phyloP scores from a whole-genome alignment of 2,797 vertebrate species.

The Poecilia picta region DNA sequence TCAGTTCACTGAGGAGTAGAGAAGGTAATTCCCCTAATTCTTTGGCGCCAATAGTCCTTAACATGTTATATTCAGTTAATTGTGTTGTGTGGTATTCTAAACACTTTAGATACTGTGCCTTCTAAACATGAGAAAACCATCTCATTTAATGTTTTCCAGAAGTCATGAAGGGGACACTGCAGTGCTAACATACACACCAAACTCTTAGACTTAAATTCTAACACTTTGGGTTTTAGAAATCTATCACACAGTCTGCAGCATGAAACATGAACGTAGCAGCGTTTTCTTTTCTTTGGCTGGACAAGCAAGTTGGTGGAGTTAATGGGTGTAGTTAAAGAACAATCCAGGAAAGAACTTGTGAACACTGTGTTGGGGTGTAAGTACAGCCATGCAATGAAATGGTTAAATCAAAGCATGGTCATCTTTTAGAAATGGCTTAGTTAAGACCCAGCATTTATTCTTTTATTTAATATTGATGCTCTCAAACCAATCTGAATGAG shows the following conservation, averaged over 20 bases:
- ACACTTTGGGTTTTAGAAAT: neutral
- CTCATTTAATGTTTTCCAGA: neutral
- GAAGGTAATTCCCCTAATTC: slow-evolving; percentile 83
- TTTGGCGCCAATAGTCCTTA: neutral
- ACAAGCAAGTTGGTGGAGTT: neutral
- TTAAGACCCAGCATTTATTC: neutral
- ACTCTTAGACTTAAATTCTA: neutral
- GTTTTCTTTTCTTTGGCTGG: neutral
- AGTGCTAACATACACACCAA: neutral
- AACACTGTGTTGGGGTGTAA: no score
- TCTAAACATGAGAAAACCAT: neutral
- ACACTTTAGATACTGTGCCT: neutral
- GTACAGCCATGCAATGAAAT: no score
- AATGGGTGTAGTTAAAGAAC: neutral
- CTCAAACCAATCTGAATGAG: neutral
- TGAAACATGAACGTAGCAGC: neutral
- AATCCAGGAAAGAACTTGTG: neutral
- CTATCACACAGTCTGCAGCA: neutral
- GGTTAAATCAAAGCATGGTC: no score
- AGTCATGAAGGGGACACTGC: neutral
- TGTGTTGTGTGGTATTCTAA: neutral
- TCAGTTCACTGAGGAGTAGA: slow-evolving; percentile 82
- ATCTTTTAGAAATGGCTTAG: no score
- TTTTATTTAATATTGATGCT: neutral
- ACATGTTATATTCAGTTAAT: neutral